Conservation (phyloP, 2,797 vertebrate genomes). For the Cichlasoma orientale region DNA sequence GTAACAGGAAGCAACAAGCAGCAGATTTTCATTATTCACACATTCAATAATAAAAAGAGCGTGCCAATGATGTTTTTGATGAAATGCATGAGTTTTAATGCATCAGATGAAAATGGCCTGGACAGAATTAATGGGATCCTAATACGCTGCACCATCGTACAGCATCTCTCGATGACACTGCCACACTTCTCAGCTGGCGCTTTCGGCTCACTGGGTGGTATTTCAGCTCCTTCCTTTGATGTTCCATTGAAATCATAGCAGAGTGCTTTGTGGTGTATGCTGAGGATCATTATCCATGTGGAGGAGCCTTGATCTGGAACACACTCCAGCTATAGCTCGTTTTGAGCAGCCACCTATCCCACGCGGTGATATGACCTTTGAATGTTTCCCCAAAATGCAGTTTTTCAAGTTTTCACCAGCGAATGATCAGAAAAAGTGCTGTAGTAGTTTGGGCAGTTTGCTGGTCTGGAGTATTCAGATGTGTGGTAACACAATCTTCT, state of each 20-base stretch:
- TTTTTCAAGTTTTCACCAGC: not conserved
- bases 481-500: not conserved
- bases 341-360: not conserved
- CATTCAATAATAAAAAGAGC: no score
- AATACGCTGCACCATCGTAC: no score
- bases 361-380: not conserved
- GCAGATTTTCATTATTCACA: no score
- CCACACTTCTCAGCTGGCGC: not conserved
- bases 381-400: not conserved
- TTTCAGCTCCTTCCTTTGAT: no score
- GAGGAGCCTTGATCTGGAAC: not conserved
- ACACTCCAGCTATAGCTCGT: not conserved
- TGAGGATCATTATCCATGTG: not conserved
- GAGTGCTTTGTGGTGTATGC: not conserved
- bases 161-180: no score
- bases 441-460: not conserved
- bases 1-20: not conserved
- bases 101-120: not conserved
- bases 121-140: no score
- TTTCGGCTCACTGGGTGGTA: no score
- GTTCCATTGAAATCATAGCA: no score
- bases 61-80: no score
- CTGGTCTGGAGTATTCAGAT: not conserved
- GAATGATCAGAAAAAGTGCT: not conserved
- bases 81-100: not conserved